These are phyloP conservation scores for Ectobius pallidus DNA, from an alignment of 2,888 invertebrate species.

Conservation along the genomic window DNA sequence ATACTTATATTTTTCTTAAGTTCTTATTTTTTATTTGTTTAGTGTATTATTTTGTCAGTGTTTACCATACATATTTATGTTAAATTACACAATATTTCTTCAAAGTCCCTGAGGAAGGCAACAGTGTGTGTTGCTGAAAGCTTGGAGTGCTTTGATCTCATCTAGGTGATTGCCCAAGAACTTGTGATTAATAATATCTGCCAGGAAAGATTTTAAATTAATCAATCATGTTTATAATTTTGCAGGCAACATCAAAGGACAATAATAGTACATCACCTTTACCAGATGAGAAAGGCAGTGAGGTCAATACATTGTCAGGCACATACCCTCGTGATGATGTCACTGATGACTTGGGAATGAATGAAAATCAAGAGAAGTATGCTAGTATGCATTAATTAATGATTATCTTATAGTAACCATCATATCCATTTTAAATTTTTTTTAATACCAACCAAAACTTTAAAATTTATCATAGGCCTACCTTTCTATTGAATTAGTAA, in stretches of 20 bases:
- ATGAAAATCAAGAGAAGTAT: not conserved
- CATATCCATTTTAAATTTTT: not conserved
- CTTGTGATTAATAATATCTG: too few relatives aligned
- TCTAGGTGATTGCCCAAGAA: too few relatives aligned
- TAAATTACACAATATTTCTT: not conserved
- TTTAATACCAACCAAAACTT: not conserved
- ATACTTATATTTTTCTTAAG: too few relatives aligned
- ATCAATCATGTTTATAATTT: not conserved
- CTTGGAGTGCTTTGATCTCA: too few relatives aligned
- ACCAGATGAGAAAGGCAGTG: not conserved
- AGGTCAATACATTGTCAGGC: not conserved
- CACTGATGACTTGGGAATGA: not conserved
- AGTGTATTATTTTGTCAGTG: not conserved
- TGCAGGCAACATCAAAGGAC: not conserved
- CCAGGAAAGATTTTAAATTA: too few relatives aligned
- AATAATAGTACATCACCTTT: not conserved
- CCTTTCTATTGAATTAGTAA: not conserved
- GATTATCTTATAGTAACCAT: too few relatives aligned
- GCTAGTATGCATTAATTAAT: too few relatives aligned
- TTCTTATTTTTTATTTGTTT: too few relatives aligned
- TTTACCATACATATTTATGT: not conserved
- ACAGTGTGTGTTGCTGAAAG: too few relatives aligned
- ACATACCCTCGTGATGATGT: not conserved
- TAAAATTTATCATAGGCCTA: not conserved
- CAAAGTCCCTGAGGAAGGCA: too few relatives aligned